phyloP scores from a whole-genome alignment of 2,888 invertebrate genomes.

The Cephus pulcher region DNA sequence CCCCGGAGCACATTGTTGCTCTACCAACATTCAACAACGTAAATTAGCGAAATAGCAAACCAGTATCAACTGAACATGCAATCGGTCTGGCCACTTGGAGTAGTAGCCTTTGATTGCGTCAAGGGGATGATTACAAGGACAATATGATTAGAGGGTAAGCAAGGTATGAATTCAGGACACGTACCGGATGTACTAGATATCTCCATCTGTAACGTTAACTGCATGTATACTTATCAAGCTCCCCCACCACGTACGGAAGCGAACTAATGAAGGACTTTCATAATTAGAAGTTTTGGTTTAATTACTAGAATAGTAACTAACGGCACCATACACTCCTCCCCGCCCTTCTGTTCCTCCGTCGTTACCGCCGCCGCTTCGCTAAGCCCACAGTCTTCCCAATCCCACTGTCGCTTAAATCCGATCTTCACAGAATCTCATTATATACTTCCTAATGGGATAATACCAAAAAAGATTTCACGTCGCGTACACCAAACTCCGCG shows the following conservation, averaged over 20 bases:
- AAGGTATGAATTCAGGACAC: background rate
- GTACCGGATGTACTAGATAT: background rate
- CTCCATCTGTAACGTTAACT: background rate
- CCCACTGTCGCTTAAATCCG: slow-evolving; percentile 17
- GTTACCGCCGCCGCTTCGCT: background rate
- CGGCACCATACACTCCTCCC: slow-evolving; percentile 24
- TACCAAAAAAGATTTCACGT: background rate
- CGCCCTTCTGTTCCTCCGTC: slow-evolving; percentile 20
- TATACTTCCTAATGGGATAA: background rate
- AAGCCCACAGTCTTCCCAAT: slow-evolving; percentile 22
- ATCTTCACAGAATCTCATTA: slow-evolving; percentile 6
- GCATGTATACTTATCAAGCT: background rate
- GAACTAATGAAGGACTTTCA: slow-evolving; percentile 53
- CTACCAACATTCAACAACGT: background rate
- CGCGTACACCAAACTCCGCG: background rate
- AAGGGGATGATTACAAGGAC: background rate
- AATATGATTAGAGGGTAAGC: background rate
- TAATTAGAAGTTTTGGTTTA: slow-evolving; percentile 56
- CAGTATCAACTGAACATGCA: background rate
- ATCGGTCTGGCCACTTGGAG: background rate
- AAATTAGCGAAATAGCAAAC: background rate
- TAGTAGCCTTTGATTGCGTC: background rate
- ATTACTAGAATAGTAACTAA: slow-evolving; percentile 49
- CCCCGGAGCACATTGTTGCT: background rate
- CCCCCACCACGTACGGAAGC: slow-evolving; percentile 19